phyloP scores from a whole-genome alignment of 1,140 invertebrate species.

The Probaryconus sp. region DNA sequence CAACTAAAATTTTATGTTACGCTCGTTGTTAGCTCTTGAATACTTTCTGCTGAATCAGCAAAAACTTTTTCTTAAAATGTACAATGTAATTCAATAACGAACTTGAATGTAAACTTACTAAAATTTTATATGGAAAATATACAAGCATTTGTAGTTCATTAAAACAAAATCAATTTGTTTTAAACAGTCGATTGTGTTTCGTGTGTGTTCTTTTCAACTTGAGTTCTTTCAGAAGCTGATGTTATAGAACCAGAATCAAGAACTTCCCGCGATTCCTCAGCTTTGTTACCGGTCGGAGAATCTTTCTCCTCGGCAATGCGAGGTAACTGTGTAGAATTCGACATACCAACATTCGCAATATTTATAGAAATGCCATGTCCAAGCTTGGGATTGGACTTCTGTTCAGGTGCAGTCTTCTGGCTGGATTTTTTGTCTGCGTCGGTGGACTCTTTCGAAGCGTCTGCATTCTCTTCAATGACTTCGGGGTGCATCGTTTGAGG shows the following conservation, averaged over 20 bases:
- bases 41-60: too few species aligned
- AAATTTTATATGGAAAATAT: too few species aligned
- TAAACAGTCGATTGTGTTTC: too few species aligned
- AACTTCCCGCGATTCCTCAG: slow-evolving; percentile 59
- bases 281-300: slow-evolving; percentile 83
- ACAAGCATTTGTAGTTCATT: too few species aligned
- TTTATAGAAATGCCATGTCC: slow-evolving; percentile 75
- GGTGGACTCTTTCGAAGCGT: slow-evolving; percentile 58
- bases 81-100: too few species aligned
- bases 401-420: slow-evolving; percentile 63
- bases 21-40: too few species aligned
- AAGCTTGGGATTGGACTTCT: slow-evolving; percentile 70
- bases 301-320: slow-evolving; percentile 91
- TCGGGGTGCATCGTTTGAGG: slow-evolving; percentile 68
- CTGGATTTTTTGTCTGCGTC: slow-evolving; percentile 63
- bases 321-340: slow-evolving; percentile 79
- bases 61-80: too few species aligned
- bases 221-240: too few species aligned
- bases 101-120: too few species aligned
- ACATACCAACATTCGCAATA: slow-evolving; percentile 70
- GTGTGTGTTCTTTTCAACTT: too few species aligned
- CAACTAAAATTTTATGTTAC: too few species aligned
- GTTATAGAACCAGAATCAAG: not conserved
- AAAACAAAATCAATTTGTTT: too few species aligned
- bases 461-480: slow-evolving; percentile 59